These are phyloP conservation scores for Drosophila sproati DNA, from an alignment of 1,140 invertebrate genomes.

Conservation along the genomic window DNA sequence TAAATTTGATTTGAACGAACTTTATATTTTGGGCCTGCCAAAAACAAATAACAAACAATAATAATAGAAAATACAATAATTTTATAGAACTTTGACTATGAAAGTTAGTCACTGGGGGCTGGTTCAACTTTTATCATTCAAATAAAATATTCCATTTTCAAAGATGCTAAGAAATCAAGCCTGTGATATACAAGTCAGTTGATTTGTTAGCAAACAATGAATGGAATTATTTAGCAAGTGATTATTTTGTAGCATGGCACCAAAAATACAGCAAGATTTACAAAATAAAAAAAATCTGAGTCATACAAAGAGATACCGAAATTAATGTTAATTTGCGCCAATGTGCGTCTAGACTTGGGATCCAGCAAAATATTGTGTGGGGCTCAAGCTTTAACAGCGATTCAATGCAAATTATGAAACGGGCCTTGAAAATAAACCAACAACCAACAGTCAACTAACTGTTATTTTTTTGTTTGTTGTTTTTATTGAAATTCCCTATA, in stretches of 20 bases:
- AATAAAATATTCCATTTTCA: conserved; percentile 37
- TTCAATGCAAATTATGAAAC: conserved; percentile 71
- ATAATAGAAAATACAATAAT: neutral
- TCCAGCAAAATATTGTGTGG: neutral
- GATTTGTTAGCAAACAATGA: conserved; percentile 64
- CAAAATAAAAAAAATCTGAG: conserved; percentile 50
- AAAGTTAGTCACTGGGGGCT: conserved; percentile 19
- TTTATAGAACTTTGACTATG: conserved; percentile 11
- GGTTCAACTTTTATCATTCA: conserved; percentile 10
- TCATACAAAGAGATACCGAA: conserved; percentile 62
- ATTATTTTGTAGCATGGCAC: conserved; percentile 64
- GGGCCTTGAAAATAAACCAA: conserved; percentile 52
- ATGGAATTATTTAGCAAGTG: conserved; percentile 69
- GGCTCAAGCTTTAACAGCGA: conserved; percentile 13
- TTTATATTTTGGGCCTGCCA: conserved; percentile 14
- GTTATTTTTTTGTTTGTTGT: conserved; percentile 14
- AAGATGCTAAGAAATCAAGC: conserved; percentile 1
- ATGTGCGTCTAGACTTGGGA: conserved; percentile 51
- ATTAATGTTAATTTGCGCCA: conserved; percentile 63
- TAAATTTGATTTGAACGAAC: conserved; percentile 32
- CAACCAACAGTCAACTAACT: conserved; percentile 24
- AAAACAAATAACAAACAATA: conserved; percentile 1
- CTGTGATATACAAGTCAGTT: conserved; percentile 50
- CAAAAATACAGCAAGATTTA: conserved; percentile 46
- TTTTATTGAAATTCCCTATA: conserved; percentile 32